Evolutionary conservation across 2,797 vertebrate species (phyloP), one percentile per base, ranked within the genome.

Genomic region (Pagetopsis macropterus): DNA sequence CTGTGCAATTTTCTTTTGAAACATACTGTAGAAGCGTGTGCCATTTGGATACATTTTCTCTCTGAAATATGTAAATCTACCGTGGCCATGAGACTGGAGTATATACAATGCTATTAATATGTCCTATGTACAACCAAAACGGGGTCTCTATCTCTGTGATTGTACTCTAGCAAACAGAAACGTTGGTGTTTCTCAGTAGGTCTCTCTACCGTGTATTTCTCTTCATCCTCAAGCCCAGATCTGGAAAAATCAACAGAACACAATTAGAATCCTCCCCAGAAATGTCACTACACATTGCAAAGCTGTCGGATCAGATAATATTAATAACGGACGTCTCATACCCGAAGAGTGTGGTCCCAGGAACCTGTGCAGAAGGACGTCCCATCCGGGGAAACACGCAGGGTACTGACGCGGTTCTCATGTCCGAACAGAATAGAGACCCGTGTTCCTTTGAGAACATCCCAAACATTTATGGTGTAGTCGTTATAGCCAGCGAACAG

Each of bases 401-500:
- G 92, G 0, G 98, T 98, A 72, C 98, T 99, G 78, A 99, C 98
- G 0, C 98, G 96, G 85, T 99, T 99, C 82, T 99, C 98, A 0
- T 99, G 98, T 23, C 98, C 98, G 65, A 99, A 99, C 66, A 99
- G 91, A 68, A 99, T 98, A 72, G 98, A 97, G 33, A 99, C 97
- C 0, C 98, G 94, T 6, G 96, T 95, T 12, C 98, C 98, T 88
- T 99, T 99, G 75, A 99, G 95, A 70, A 99, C 98, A 21, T 99
- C 98, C 98, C 98, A 99, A 56, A 99, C 97, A 0, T 99, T 99
- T 83, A 99, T 99, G 83, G 98, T 99, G 87, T 99, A 99, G 88
- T 99, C 98, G 0, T 99, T 99, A 83, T 99, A 99, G 50, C 98
- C 98, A 1, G 95, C 96, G 77, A 99, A 99, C 21, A 99, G 91